Evolutionary conservation across 2,113 vertebrate genomes (phyloP).

Genomic region (Melospiza georgiana): DNA sequence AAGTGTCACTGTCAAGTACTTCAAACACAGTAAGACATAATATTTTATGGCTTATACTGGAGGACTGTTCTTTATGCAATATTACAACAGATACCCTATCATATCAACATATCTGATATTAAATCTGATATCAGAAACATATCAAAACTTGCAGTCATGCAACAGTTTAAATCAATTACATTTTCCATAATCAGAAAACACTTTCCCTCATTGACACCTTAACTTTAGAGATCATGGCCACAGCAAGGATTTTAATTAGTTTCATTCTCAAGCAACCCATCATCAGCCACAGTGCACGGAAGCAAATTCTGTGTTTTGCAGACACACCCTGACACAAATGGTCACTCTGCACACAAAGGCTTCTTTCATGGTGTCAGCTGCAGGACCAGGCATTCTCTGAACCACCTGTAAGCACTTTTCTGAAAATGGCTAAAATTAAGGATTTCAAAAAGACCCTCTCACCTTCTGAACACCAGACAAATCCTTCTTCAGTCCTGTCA

Average conservation of each 20-base stretch:
- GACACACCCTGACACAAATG: background rate
- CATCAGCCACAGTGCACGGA: background rate
- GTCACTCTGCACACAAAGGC: background rate
- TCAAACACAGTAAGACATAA: background rate
- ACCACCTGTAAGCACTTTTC: background rate
- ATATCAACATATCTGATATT: background rate
- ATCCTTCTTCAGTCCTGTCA: conserved; percentile 93
- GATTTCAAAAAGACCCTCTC: background rate
- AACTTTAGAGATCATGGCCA: background rate
- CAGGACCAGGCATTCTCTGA: background rate
- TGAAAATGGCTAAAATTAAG: background rate
- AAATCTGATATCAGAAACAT: background rate
- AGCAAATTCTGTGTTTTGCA: background rate
- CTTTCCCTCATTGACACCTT: background rate
- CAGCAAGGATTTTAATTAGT: background rate
- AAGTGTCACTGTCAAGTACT: background rate
- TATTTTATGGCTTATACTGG: background rate
- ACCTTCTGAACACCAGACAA: conserved; percentile 94
- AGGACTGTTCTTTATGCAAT: background rate
- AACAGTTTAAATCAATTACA: background rate
- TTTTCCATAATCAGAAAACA: background rate
- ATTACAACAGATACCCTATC: background rate
- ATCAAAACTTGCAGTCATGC: background rate
- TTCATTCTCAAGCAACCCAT: background rate
- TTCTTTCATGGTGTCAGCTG: background rate